These are phyloP conservation scores for Cheirogaleus major DNA, from an alignment of 2,797 vertebrate genomes.

Conservation along the genomic window DNA sequence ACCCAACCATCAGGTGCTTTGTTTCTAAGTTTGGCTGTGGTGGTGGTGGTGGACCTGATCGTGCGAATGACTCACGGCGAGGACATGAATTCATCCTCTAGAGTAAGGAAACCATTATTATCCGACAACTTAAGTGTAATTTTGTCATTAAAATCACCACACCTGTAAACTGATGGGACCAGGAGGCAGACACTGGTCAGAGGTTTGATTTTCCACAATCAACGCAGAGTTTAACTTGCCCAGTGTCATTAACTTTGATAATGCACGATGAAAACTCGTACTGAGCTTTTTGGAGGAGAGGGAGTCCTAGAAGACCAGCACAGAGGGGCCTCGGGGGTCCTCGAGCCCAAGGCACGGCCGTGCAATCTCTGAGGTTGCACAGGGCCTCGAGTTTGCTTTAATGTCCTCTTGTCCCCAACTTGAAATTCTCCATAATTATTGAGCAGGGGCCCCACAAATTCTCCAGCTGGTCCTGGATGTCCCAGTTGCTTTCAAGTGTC, in stretches of 20 bases:
- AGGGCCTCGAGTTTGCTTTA: not conserved
- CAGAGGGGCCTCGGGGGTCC: accelerated
- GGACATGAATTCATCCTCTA: not conserved
- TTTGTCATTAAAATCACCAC: not conserved
- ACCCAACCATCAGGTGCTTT: not conserved
- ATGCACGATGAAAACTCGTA: not conserved
- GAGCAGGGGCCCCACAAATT: not conserved
- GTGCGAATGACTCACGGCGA: accelerated
- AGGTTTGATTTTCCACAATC: not conserved
- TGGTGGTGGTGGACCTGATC: not conserved
- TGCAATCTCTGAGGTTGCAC: not conserved
- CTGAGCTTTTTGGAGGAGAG: not conserved
- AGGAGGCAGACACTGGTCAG: not conserved
- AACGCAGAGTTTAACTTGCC: not conserved
- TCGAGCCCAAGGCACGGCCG: not conserved
- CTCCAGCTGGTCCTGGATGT: too few relatives aligned
- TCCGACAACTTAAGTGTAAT: not conserved
- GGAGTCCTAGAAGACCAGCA: not conserved
- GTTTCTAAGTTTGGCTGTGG: not conserved
- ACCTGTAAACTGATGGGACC: not conserved
- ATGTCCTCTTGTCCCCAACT: accelerated
- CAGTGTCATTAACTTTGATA: accelerated
- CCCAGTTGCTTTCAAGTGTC: not conserved
- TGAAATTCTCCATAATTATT: not conserved
- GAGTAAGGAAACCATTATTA: not conserved